Evolutionary conservation across 2,113 vertebrate genomes (phyloP).

Genomic region (Nanger granti): DNA sequence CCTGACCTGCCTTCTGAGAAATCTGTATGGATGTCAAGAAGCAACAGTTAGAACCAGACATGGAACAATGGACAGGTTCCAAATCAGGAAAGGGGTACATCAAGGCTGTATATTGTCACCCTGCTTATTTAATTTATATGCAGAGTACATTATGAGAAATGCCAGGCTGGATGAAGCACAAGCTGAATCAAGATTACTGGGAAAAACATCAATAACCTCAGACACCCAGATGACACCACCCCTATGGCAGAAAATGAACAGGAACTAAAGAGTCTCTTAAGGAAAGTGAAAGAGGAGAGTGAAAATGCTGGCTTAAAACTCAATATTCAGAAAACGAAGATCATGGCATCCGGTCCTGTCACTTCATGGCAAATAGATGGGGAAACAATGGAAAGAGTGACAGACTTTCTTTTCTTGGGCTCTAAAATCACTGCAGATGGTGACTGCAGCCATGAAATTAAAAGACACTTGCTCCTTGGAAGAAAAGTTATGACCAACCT

Average conservation of each 20-base stretch:
- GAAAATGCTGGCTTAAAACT: neutral
- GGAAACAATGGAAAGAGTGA: neutral
- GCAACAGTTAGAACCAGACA: neutral
- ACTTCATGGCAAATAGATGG: neutral
- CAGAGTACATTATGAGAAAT: neutral
- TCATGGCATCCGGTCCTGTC: fast-evolving
- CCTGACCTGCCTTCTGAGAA: neutral
- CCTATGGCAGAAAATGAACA: neutral
- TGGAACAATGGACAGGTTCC: neutral
- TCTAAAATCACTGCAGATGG: neutral
- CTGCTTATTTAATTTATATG: neutral
- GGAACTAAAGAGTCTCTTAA: neutral
- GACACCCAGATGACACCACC: neutral
- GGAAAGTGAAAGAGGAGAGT: neutral
- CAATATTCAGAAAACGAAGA: neutral
- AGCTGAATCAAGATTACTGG: neutral
- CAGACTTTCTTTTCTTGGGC: neutral
- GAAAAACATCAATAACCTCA: neutral
- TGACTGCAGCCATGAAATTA: neutral
- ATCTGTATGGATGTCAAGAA: neutral
- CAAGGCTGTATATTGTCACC: neutral
- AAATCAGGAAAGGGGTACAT: neutral
- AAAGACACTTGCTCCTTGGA: neutral
- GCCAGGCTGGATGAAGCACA: neutral
- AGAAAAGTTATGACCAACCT: neutral